Percentiles rank a stretch among this genome's conserved stretches.
These are phyloP conservation scores for Alitta virens DNA, from an alignment of 2,888 invertebrate genomes.

Conservation along the genomic window DNA sequence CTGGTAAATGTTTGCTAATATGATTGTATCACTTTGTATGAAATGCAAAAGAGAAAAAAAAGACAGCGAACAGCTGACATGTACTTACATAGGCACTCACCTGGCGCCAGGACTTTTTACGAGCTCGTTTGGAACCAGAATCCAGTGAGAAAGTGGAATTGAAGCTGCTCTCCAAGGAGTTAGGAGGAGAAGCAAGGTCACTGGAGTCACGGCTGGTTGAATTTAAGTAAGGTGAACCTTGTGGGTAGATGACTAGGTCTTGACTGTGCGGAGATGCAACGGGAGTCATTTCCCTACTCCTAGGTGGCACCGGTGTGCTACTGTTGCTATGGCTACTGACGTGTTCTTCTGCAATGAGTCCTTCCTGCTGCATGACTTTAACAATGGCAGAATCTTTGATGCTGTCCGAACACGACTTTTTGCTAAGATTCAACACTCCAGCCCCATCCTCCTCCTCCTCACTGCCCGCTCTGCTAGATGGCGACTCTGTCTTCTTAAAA, in stretches of 20 bases:
- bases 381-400: constrained; percentile 44
- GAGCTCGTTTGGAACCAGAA: constrained; percentile 34
- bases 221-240: neutral
- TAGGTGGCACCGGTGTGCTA: constrained; percentile 11
- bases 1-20: too few species aligned
- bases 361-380: constrained; percentile 53
- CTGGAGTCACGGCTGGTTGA: neutral
- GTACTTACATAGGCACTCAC: constrained; percentile 35
- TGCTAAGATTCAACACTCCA: constrained; percentile 68
- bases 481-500: constrained; percentile 63
- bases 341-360: constrained; percentile 34
- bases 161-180: constrained; percentile 25
- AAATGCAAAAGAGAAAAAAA: constrained; percentile 14
- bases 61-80: constrained; percentile 20
- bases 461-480: constrained; percentile 34
- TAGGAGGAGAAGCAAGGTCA: constrained; percentile 3
- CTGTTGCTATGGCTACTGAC: constrained; percentile 5
- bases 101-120: constrained; percentile 56
- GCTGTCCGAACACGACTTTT: constrained; percentile 16
- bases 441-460: constrained; percentile 58
- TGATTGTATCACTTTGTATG: too few species aligned
- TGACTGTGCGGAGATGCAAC: constrained; percentile 2
- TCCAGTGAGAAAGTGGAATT: constrained; percentile 21
- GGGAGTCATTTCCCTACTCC: neutral
- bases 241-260: neutral